phyloP scores from a whole-genome alignment of 2,888 invertebrate species.

The Tolmerus cingulatus region DNA sequence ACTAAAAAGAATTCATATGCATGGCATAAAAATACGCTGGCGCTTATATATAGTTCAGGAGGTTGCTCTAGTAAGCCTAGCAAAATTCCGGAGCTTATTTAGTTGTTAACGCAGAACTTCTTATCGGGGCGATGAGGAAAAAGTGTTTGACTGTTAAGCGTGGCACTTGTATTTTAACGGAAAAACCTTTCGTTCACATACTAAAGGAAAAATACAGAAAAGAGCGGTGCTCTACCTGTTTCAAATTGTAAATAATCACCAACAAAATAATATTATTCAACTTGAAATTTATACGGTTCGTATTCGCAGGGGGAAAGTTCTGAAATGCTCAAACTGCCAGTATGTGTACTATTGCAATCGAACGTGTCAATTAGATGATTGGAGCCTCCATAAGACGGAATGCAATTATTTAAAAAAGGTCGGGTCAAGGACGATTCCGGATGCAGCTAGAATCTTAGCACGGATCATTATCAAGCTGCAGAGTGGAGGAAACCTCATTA shows the following conservation, averaged over 20 bases:
- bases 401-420: constrained; percentile 78
- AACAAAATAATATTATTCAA: not conserved
- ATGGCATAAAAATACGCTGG: not conserved
- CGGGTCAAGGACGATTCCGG: constrained; percentile 77
- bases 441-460: constrained; percentile 81
- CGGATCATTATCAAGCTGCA: constrained; percentile 71
- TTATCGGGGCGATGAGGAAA: not conserved
- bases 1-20: not conserved
- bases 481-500: constrained; percentile 73
- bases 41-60: not conserved
- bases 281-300: not conserved
- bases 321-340: constrained; percentile 84
- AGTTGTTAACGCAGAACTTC: not conserved
- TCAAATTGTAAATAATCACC: constrained; percentile 69
- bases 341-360: constrained; percentile 84
- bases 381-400: constrained; percentile 84
- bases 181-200: constrained; percentile 79
- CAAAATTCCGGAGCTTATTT: not conserved
- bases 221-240: constrained; percentile 79
- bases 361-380: constrained; percentile 81
- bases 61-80: not conserved
- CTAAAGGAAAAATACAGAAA: constrained; percentile 75
- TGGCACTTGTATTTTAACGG: constrained; percentile 74
- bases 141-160: constrained; percentile 63
- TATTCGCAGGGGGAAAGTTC: constrained; percentile 70